These are phyloP conservation scores for Maniola jurtina DNA, from an alignment of 1,140 invertebrate genomes.

Conservation along the genomic window DNA sequence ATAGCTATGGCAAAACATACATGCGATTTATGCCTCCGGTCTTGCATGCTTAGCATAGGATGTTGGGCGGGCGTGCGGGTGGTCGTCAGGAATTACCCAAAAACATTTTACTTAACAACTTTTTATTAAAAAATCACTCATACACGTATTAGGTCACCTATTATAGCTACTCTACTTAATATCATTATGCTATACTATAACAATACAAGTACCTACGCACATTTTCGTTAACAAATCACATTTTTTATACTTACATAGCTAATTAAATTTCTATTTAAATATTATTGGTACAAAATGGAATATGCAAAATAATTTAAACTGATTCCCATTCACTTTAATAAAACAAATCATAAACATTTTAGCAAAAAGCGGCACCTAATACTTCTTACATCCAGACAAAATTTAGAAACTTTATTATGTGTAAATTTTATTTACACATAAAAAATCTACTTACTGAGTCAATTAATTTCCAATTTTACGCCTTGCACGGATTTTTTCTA, in stretches of 20 bases:
- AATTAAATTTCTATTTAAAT: too few species aligned
- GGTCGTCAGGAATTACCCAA: background rate
- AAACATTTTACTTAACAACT: constrained; percentile 18
- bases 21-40: too few species aligned
- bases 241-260: background rate
- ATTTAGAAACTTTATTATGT: constrained; percentile 37
- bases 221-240: background rate
- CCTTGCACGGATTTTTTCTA: background rate
- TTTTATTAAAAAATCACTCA: constrained; percentile 48
- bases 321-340: too few species aligned
- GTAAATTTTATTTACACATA: constrained; percentile 50
- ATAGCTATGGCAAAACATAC: too few species aligned
- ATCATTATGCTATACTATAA: constrained; percentile 70
- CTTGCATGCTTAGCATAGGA: too few species aligned
- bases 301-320: too few species aligned
- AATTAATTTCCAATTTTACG: background rate
- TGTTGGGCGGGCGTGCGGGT: too few species aligned
- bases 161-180: constrained; percentile 50
- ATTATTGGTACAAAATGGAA: too few species aligned
- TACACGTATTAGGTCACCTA: constrained; percentile 53
- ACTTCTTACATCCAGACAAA: constrained; percentile 5
- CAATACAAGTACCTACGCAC: constrained; percentile 56
- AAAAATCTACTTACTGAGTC: constrained; percentile 38
- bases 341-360: too few species aligned
- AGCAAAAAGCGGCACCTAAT: constrained; percentile 1